phyloP scores from a whole-genome alignment of 2,113 vertebrate genomes.

The Silurus meridionalis region DNA sequence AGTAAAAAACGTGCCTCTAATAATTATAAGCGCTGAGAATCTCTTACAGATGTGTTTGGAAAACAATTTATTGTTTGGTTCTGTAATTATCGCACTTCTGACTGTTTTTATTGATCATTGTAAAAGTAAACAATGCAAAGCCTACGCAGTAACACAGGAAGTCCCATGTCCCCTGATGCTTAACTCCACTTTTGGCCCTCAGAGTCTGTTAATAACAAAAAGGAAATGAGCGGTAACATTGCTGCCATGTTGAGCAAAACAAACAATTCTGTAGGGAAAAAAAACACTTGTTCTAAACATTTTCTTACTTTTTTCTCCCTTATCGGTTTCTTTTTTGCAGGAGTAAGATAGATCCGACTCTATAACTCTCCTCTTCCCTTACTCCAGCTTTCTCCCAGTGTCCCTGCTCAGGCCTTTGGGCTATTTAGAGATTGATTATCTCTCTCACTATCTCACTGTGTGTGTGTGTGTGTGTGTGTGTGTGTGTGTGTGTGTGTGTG shows the following conservation, averaged over 20 bases:
- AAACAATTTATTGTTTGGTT: neutral
- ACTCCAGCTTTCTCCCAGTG: neutral
- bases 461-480: conserved; percentile 40
- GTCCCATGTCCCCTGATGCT: no score
- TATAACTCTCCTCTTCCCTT: conserved; percentile 57
- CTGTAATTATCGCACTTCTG: neutral
- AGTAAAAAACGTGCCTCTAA: no score
- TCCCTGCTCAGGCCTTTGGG: conserved; percentile 1
- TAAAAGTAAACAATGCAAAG: neutral
- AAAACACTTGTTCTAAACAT: neutral
- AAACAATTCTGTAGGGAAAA: neutral
- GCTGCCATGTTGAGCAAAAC: neutral
- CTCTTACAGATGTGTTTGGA: no score
- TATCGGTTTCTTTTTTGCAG: neutral
- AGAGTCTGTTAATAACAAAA: neutral
- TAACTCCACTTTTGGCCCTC: neutral
- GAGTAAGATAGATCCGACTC: conserved; percentile 13
- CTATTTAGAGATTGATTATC: conserved; percentile 63
- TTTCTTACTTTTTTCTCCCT: neutral
- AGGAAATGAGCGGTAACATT: neutral
- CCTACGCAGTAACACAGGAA: neutral
- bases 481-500: conserved; percentile 45
- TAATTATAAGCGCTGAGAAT: no score
- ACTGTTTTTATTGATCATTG: neutral
- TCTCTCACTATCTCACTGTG: neutral